These are phyloP conservation scores for Siphonodentalium dalli DNA, from an alignment of 2,888 invertebrate species.

Conservation along the genomic window DNA sequence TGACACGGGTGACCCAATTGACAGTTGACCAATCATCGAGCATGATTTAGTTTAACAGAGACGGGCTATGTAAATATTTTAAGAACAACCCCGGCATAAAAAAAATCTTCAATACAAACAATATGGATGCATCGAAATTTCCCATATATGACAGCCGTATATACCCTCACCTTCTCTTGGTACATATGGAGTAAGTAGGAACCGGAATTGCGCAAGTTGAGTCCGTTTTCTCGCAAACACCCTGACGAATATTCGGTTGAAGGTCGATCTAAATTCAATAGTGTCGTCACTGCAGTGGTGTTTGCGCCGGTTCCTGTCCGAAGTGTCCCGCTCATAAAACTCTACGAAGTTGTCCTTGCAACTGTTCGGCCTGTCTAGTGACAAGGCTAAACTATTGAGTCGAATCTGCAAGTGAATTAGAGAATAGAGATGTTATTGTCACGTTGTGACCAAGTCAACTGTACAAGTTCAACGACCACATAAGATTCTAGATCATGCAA, in stretches of 20 bases:
- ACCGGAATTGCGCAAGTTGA: constrained; percentile 40
- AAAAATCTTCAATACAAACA: background rate
- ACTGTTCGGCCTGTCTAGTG: constrained; percentile 28
- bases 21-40: no score
- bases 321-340: constrained; percentile 52
- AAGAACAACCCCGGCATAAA: background rate
- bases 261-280: constrained; percentile 35
- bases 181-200: constrained; percentile 39
- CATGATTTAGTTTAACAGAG: no score
- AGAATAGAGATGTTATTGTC: background rate
- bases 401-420: constrained; percentile 27
- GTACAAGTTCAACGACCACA: no score
- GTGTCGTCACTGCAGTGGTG: constrained; percentile 39
- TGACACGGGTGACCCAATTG: no score
- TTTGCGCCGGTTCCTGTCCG: constrained; percentile 32
- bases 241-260: constrained; percentile 51
- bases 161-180: constrained; percentile 17
- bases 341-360: constrained; percentile 53
- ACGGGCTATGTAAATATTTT: no score
- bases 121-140: background rate
- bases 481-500: no score
- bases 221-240: constrained; percentile 36
- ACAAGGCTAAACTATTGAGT: constrained; percentile 25
- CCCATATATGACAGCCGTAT: background rate
- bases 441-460: no score